These are phyloP conservation scores for Hippasteria phrygiana DNA, from an alignment of 53 echinoderm and acorn worm species.

Conservation along the genomic window DNA sequence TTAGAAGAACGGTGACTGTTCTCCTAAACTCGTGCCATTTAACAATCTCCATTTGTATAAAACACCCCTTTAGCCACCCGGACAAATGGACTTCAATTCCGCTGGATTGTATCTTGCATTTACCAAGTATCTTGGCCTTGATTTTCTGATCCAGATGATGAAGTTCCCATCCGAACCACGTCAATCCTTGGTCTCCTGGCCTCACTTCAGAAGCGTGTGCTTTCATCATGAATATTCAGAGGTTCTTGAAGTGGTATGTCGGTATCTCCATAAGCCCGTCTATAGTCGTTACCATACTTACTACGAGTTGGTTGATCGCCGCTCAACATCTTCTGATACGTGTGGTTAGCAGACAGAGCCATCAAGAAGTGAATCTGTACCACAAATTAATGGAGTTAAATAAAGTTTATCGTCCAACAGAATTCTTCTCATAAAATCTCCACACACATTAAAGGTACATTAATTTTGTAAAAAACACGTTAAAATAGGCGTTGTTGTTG, in stretches of 20 bases:
- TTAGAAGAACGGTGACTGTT: too few species aligned
- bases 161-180: constrained; percentile 55
- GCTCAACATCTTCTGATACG: constrained; percentile 87
- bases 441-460: too few species aligned
- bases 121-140: constrained; percentile 17
- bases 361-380: constrained; percentile 94
- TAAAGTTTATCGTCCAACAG: too few species aligned
- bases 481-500: too few species aligned
- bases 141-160: constrained; percentile 36
- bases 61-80: too few species aligned
- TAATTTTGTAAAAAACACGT: too few species aligned
- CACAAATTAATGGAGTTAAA: not conserved
- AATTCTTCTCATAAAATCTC: too few species aligned
- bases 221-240: constrained; percentile 88
- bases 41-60: too few species aligned
- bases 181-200: constrained; percentile 57
- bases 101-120: not conserved
- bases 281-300: constrained; percentile 86
- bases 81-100: not conserved
- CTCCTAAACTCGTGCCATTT: too few species aligned
- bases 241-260: constrained; percentile 93
- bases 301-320: constrained; percentile 74
- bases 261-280: constrained; percentile 79
- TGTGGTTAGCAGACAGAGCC: constrained; percentile 94
- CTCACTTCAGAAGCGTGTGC: constrained; percentile 84